These are phyloP conservation scores for Unio pictorum DNA, from an alignment of 2,888 invertebrate genomes.

Conservation along the genomic window DNA sequence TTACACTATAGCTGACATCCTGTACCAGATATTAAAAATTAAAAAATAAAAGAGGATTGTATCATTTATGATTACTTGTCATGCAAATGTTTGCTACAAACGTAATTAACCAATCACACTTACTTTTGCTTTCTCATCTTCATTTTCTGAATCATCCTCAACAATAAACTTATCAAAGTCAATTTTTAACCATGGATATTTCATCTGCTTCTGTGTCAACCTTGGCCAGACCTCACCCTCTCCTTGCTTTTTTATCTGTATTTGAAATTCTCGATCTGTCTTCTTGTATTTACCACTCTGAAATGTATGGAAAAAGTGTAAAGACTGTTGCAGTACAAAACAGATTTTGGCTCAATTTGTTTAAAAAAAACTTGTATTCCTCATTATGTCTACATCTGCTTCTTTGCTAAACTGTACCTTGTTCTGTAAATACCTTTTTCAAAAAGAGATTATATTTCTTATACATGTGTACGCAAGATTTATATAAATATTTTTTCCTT, in stretches of 20 bases:
- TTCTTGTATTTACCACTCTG: conserved; percentile 72
- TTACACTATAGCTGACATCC: too few species aligned
- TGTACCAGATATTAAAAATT: too few species aligned
- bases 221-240: conserved; percentile 86
- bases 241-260: conserved; percentile 80
- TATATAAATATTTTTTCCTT: too few species aligned
- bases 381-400: too few species aligned
- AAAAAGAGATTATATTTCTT: too few species aligned
- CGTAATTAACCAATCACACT: neutral
- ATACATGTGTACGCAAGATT: too few species aligned
- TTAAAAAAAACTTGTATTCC: neutral
- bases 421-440: too few species aligned
- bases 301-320: conserved; percentile 25
- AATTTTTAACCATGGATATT: conserved; percentile 92
- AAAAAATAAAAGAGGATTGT: neutral
- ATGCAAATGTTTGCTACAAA: conserved; percentile 1
- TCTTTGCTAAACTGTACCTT: too few species aligned
- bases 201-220: conserved; percentile 84
- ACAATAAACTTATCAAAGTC: conserved; percentile 93
- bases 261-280: conserved; percentile 84
- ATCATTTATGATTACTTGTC: conserved; percentile 7
- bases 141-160: conserved; percentile 80
- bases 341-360: neutral
- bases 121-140: conserved; percentile 37
- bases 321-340: too few species aligned